Percentiles rank a stretch among this genome's conserved stretches.
phyloP scores from a whole-genome alignment of 2,797 vertebrate genomes.

The Amblyraja radiata region DNA sequence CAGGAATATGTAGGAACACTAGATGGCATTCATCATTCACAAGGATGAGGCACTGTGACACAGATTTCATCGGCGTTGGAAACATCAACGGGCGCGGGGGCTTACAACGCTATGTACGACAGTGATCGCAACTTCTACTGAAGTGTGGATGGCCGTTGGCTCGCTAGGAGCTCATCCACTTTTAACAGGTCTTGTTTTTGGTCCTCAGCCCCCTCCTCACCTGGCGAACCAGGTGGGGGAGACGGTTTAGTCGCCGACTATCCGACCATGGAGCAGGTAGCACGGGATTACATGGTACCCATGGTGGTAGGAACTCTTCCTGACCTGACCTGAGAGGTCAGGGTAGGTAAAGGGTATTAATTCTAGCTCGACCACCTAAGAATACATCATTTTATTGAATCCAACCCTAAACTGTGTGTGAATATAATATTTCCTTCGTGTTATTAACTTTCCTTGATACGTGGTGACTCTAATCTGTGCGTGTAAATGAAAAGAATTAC shows the following conservation, averaged over 20 bases:
- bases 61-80: neutral
- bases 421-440: neutral
- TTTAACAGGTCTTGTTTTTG: too few species aligned
- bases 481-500: neutral
- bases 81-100: too few species aligned
- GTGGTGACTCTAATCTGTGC: neutral
- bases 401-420: neutral
- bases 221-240: too few species aligned
- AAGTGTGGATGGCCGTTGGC: too few species aligned
- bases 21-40: slow-evolving; percentile 28
- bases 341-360: neutral
- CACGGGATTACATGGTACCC: too few species aligned
- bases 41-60: neutral
- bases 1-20: neutral
- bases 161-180: too few species aligned
- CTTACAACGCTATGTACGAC: too few species aligned
- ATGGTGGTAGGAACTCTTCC: too few species aligned
- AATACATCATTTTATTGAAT: neutral
- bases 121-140: too few species aligned
- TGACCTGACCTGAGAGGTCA: too few species aligned
- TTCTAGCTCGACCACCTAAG: neutral
- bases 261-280: too few species aligned
- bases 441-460: neutral
- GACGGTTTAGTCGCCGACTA: neutral
- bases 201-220: too few species aligned